phyloP scores from a whole-genome alignment of 2,888 invertebrate genomes.

The Brenthis hecate region DNA sequence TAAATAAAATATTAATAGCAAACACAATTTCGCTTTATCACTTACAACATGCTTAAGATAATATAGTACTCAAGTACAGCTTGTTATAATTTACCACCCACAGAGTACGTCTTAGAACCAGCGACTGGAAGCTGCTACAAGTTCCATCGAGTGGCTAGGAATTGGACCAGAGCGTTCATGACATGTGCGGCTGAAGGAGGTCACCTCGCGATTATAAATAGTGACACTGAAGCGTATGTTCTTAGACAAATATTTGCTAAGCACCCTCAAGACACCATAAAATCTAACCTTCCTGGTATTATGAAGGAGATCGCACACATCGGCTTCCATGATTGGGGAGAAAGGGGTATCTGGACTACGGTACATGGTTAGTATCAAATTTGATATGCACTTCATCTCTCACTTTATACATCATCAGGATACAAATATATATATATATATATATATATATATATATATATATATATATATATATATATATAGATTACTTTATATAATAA shows the following conservation, averaged over 20 bases:
- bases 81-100: background rate
- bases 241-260: constrained; percentile 42
- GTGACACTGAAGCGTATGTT: constrained; percentile 43
- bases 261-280: constrained; percentile 25
- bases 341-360: constrained; percentile 44
- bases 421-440: too few relatives aligned
- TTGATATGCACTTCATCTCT: background rate
- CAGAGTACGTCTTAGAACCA: constrained; percentile 38
- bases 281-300: constrained; percentile 13
- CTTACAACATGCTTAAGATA: background rate
- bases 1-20: too few relatives aligned
- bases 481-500: too few relatives aligned
- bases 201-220: constrained; percentile 44
- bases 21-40: too few relatives aligned
- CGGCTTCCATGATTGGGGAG: constrained; percentile 48
- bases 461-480: too few relatives aligned
- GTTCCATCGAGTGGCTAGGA: constrained; percentile 43
- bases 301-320: constrained; percentile 40
- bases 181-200: constrained; percentile 45
- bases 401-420: too few relatives aligned
- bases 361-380: constrained; percentile 44
- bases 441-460: too few relatives aligned
- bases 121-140: constrained; percentile 45
- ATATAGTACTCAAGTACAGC: background rate
- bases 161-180: constrained; percentile 45